phyloP scores from a whole-genome alignment of 2,113 vertebrate genomes.

The Equus quagga region DNA sequence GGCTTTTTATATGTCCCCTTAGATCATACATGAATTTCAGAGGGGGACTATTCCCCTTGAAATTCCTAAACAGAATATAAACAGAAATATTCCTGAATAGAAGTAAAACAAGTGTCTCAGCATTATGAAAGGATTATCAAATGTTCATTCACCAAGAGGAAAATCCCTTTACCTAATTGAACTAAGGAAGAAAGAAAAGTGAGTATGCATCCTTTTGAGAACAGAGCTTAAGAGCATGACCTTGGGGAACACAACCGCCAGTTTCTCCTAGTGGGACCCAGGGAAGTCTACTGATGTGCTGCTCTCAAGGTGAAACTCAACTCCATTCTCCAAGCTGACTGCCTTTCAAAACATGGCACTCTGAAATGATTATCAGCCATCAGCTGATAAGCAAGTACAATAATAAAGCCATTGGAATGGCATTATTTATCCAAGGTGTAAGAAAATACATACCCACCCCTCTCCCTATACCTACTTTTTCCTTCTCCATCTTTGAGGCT shows the following conservation, averaged over 20 bases:
- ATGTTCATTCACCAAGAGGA: background rate
- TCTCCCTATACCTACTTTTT: background rate
- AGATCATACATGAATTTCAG: background rate
- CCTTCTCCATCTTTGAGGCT: background rate
- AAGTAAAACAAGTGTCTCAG: background rate
- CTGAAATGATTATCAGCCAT: background rate
- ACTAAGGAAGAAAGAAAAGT: conserved; percentile 8
- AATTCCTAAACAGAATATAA: conserved; percentile 5
- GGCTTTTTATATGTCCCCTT: conserved; percentile 37
- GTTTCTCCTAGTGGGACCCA: background rate
- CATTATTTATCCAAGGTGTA: background rate
- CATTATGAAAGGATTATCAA: background rate
- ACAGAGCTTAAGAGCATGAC: background rate
- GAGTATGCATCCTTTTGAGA: background rate
- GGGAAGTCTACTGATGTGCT: background rate
- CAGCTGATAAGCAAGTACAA: background rate
- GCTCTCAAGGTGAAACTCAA: background rate
- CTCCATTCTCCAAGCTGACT: background rate
- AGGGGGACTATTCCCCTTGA: background rate
- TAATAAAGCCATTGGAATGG: background rate
- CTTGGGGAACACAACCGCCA: background rate
- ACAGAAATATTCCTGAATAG: background rate
- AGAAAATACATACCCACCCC: background rate
- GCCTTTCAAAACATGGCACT: background rate
- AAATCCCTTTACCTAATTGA: background rate